Evolutionary conservation across 2,888 invertebrate species (phyloP), one percentile per base, ranked within the genome.

Genomic region (Ligdia adustata): DNA sequence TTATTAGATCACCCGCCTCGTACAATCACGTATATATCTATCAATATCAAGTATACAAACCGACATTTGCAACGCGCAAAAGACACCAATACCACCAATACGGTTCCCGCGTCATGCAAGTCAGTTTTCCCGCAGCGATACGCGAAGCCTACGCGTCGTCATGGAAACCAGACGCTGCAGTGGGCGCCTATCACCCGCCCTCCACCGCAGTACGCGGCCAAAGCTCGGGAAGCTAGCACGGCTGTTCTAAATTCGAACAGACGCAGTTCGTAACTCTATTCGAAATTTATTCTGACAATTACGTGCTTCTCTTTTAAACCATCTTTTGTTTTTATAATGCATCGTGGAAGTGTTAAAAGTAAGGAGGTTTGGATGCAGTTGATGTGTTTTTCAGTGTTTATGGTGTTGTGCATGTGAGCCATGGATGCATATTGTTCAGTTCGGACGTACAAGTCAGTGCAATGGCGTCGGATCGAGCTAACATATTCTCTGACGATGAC

Each of bases 81-180:
- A 43, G 42, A 0, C n/a, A n/a, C 20, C 5, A 20, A 2, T n/a
- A 58, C 48, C 64, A n/a, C 35, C 64, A 66, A 66, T 39, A 9
- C 9, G 52, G 53, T 60, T 58, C 59, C 57, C 60, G 57, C 58
- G 60, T 62, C 62, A 59, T 75, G 75, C 76, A 80, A 9, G 55
- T 60, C 53, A 50, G 35, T 58, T 64, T 55, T 57, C 66, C 69
- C 71, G 72, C 72, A 74, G 65, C 68, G 64, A 60, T 59, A 61
- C 62, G 66, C 70, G 78, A 79, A 70, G 72, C 75, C 69, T 32
- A 55, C 56, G 56, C 75, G 86, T 90, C 65, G 54, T 67, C 73
- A 85, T 86, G 76, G 78, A 64, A 65, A 89, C 86, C 60, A 73
- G 89, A 89, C 89, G 89, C 89, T 82, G 87, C 87, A 83, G 82